Evolutionary conservation across 2,113 vertebrate genomes (phyloP).

Genomic region (Amblyornis subalaris): DNA sequence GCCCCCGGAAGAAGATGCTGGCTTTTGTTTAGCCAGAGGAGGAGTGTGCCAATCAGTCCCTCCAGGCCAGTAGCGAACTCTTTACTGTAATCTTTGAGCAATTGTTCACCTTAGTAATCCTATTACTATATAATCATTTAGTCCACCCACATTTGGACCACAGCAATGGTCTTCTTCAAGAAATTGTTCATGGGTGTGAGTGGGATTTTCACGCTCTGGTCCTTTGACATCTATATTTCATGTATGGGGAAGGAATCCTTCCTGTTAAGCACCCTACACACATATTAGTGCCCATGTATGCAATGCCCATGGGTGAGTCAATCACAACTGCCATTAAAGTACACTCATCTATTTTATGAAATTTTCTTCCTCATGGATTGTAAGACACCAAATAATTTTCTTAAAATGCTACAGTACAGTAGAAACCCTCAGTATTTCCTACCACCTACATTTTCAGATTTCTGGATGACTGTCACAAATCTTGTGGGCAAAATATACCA

Average conservation of each 20-base stretch:
- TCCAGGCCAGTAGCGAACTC: not conserved
- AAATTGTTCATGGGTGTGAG: not conserved
- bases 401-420: not conserved
- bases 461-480: not conserved
- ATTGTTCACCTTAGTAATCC: slow-evolving; percentile 49
- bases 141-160: not conserved
- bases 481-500: not conserved
- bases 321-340: not conserved
- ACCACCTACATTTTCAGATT: not conserved
- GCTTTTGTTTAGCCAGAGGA: slow-evolving; percentile 17
- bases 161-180: not conserved
- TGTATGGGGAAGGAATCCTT: not conserved
- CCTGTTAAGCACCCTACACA: not conserved
- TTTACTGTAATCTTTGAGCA: not conserved
- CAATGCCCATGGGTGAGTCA: not conserved
- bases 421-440: not conserved
- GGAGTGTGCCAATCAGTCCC: not conserved
- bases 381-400: not conserved
- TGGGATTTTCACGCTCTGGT: not conserved
- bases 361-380: not conserved
- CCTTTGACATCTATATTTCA: slow-evolving; percentile 21
- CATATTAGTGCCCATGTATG: not conserved
- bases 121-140: slow-evolving; percentile 7
- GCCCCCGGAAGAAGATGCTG: not conserved
- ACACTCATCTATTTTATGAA: not conserved